These are phyloP conservation scores for Oxygymnocypris stewartii DNA, from an alignment of 2,113 vertebrate genomes.

Conservation along the genomic window DNA sequence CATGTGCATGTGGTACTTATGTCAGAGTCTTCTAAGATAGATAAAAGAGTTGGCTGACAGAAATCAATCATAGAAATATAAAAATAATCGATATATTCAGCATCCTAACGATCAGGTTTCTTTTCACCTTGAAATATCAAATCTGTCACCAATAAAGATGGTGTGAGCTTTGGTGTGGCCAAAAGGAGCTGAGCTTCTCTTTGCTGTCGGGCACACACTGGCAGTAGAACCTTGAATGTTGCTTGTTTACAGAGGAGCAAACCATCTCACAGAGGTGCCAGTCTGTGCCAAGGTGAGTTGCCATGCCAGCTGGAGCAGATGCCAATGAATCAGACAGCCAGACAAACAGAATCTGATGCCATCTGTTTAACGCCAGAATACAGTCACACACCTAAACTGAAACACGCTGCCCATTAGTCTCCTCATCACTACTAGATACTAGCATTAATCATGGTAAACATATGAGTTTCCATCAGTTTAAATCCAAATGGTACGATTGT, in stretches of 20 bases:
- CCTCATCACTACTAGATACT: not conserved
- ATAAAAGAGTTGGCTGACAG: not conserved
- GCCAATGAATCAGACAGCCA: slow-evolving; percentile 43
- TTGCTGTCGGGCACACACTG: not conserved
- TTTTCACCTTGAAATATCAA: slow-evolving; percentile 32
- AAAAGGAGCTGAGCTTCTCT: not conserved
- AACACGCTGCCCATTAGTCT: slow-evolving; percentile 30
- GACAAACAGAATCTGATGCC: slow-evolving; percentile 40
- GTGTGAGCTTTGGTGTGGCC: not conserved
- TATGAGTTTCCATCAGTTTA: slow-evolving; percentile 16
- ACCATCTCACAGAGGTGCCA: slow-evolving; percentile 47
- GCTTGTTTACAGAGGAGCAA: slow-evolving; percentile 11
- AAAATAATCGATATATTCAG: not conserved
- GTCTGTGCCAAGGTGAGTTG: slow-evolving; percentile 37
- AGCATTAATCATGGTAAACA: slow-evolving; percentile 43
- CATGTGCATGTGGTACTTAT: not conserved
- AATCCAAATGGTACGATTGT: not conserved
- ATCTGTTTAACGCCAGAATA: slow-evolving; percentile 51
- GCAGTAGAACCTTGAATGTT: slow-evolving; percentile 16
- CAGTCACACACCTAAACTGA: slow-evolving; percentile 34
- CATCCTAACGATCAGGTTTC: not conserved
- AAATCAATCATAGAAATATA: not conserved
- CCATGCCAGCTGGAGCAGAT: slow-evolving; percentile 51
- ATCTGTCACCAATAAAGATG: not conserved
- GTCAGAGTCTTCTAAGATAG: not conserved